These are phyloP conservation scores for Martes martes DNA, from an alignment of 2,113 vertebrate species.

Conservation along the genomic window DNA sequence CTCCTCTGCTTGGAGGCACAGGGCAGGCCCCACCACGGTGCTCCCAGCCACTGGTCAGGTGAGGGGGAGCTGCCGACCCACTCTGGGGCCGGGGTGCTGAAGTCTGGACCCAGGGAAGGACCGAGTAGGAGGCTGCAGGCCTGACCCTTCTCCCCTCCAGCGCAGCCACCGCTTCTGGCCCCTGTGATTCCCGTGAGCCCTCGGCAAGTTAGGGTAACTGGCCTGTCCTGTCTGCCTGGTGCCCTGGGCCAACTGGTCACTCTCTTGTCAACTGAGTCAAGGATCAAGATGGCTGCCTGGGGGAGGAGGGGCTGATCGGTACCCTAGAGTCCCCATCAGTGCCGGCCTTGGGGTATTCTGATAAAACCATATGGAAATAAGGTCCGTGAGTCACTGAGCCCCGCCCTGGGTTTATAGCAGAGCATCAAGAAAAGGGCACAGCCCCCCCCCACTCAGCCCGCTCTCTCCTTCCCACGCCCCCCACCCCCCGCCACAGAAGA, in stretches of 20 bases:
- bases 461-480: rapidly evolving
- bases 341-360: neutral
- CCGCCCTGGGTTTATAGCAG: neutral
- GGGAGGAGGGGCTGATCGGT: neutral
- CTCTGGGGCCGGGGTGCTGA: neutral
- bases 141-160: too few species aligned
- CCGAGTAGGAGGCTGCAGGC: neutral
- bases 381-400: rapidly evolving
- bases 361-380: neutral
- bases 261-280: neutral
- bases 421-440: neutral
- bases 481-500: neutral
- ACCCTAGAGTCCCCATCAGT: neutral
- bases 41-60: neutral
- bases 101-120: neutral
- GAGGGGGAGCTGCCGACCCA: rapidly evolving
- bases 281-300: rapidly evolving
- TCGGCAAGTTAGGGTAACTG: neutral
- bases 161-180: rapidly evolving
- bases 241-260: neutral
- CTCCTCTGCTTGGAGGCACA: neutral
- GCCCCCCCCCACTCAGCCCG: neutral
- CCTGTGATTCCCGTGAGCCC: neutral
- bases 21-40: neutral
- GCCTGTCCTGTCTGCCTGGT: neutral